phyloP scores from a whole-genome alignment of 2,888 invertebrate species.

The Sphaerophoria taeniata region DNA sequence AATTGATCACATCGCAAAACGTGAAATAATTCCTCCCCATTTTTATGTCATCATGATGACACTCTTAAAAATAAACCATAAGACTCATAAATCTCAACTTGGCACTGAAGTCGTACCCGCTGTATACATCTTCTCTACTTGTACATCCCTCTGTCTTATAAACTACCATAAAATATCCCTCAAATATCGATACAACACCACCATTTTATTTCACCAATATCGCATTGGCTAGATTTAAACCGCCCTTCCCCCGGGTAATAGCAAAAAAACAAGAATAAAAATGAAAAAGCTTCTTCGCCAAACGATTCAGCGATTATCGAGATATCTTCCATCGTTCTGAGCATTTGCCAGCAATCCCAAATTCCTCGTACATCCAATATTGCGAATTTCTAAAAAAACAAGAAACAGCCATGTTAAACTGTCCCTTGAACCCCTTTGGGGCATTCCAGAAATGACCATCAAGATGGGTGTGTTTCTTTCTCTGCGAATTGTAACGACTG shows the following conservation, averaged over 20 bases:
- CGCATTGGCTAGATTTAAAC: conserved; percentile 44
- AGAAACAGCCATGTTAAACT: conserved; percentile 55
- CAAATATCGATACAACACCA: conserved; percentile 71
- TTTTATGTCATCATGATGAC: conserved; percentile 9
- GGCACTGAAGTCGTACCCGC: conserved; percentile 54
- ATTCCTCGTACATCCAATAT: conserved; percentile 10
- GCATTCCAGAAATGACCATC: conserved; percentile 66
- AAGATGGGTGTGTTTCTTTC: conserved; percentile 23
- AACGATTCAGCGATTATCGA: conserved; percentile 68
- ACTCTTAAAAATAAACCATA: conserved; percentile 49
- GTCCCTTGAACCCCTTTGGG: conserved; percentile 52
- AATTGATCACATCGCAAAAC: background rate
- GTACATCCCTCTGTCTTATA: conserved; percentile 2
- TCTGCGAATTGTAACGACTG: background rate
- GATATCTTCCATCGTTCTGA: conserved; percentile 18
- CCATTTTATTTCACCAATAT: conserved; percentile 71
- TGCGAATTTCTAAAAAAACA: conserved; percentile 42
- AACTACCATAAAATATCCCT: conserved; percentile 61
- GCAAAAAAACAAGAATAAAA: conserved; percentile 16
- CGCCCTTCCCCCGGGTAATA: background rate
- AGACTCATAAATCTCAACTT: conserved; percentile 69
- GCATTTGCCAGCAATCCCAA: conserved; percentile 15
- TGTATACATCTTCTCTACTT: conserved; percentile 25
- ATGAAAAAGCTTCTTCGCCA: conserved; percentile 47
- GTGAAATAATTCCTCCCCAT: background rate